phyloP scores from a whole-genome alignment of 92 coral and sea anemone genomes.

The Meandrina meandrites region DNA sequence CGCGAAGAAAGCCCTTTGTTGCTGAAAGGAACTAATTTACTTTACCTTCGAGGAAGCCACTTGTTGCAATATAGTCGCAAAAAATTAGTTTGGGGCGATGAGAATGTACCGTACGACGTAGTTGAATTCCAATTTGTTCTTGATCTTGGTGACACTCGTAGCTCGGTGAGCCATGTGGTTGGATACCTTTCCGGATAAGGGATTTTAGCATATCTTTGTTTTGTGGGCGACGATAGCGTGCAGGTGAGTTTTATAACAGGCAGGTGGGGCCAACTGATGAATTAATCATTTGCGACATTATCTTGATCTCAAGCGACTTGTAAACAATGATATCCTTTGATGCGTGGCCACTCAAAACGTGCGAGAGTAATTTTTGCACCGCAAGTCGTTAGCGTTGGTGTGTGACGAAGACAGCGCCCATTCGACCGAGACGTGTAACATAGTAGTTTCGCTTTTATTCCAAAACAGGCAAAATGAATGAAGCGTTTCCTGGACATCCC shows the following conservation, averaged over 20 bases:
- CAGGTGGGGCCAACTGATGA: constrained; percentile 26
- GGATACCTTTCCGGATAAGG: background rate
- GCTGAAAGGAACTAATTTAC: background rate
- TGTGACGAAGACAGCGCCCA: background rate
- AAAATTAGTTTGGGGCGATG: background rate
- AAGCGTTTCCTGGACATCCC: background rate
- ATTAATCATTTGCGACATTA: constrained; percentile 32
- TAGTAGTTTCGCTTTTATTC: background rate
- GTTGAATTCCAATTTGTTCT: background rate
- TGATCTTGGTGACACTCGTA: background rate
- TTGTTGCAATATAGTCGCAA: background rate
- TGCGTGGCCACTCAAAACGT: constrained; percentile 18
- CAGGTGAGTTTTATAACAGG: constrained; percentile 23
- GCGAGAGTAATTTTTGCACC: background rate
- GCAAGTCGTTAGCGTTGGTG: background rate
- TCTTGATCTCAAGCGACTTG: constrained; percentile 32
- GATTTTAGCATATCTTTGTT: constrained; percentile 29
- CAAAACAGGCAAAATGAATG: background rate
- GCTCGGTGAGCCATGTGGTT: constrained; percentile 22
- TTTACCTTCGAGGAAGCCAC: background rate
- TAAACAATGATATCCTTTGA: constrained; percentile 34
- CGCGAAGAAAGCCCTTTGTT: background rate
- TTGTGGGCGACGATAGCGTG: background rate
- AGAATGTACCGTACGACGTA: background rate
- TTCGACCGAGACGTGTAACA: background rate